A percentile compares a stretch with the other conserved stretches of the same genome.
phyloP scores from a whole-genome alignment of 2,888 invertebrate genomes.

The Drosophila mulleri region DNA sequence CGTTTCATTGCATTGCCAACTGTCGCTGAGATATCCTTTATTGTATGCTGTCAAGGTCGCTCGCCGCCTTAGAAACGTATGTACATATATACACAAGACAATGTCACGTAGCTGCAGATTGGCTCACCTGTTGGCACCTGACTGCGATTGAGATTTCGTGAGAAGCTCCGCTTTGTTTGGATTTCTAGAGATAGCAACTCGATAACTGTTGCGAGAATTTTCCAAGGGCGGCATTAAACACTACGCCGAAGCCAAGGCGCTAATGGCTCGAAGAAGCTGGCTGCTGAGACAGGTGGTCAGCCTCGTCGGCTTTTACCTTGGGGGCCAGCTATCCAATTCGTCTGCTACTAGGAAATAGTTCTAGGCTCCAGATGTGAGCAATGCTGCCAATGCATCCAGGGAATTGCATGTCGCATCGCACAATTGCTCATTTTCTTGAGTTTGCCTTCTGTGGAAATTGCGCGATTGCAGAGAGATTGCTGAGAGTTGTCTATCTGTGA shows the following conservation, averaged over 20 bases:
- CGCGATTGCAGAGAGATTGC: conserved; percentile 14
- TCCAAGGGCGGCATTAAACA: not conserved
- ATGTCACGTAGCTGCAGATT: conserved; percentile 59
- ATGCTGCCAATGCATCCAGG: not conserved
- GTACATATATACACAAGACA: not conserved
- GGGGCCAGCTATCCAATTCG: not conserved
- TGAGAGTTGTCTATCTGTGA: conserved; percentile 15
- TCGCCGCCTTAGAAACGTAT: not conserved
- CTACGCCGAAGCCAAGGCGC: not conserved
- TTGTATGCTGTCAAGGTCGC: conserved; percentile 35
- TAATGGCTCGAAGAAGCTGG: not conserved
- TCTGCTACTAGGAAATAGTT: not conserved
- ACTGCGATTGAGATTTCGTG: conserved; percentile 10
- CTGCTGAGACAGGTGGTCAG: not conserved
- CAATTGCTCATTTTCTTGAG: conserved; percentile 54
- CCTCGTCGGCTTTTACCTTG: not conserved
- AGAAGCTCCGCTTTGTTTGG: conserved; percentile 22
- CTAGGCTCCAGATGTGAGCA: conserved; percentile 40
- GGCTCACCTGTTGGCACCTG: conserved; percentile 46
- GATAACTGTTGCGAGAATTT: not conserved
- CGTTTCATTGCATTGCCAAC: not conserved
- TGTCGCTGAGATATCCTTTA: not conserved
- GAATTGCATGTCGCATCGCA: conserved; percentile 50
- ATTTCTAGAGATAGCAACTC: not conserved
- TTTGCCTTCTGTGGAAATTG: conserved; percentile 1